Evolutionary conservation across 2,888 invertebrate species (phyloP), one percentile per base, ranked within the genome.

Genomic region (Acrobasis suavella): DNA sequence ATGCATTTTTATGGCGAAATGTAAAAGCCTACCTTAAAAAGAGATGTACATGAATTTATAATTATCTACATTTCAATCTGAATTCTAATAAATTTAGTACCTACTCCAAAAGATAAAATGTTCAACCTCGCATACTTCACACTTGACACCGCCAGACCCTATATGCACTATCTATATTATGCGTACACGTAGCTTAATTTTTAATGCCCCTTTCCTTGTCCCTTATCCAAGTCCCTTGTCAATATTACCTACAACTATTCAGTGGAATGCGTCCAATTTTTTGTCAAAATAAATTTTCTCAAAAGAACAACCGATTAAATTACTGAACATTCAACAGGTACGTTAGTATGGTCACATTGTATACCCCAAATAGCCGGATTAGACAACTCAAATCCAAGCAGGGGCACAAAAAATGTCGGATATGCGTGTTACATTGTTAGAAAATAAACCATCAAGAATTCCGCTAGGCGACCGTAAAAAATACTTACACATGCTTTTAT

Each of bases 401-500:
- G 63, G 54, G 63, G 70, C 69, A 69, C 66, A 69, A 72, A 70
- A 67, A 69, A 72, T 68, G 69, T 71, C 72, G 71, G 70, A 72
- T 71, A 72, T 71, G 68, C 6, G 22, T 49, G 22, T 50, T 16
- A 42, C 39, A 51, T 60, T 51, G 51, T 73, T 70, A 68, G 72
- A 68, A 69, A 67, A 70, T 62, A 69, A 67, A 65, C 64, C 58
- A 50, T 56, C 58, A 58, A 70, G 71, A 73, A 76, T 76, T 74
- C 77, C 72, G 70, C 69, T 75, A 76, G 69, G 68, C 67, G 64
- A 64, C 67, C 64, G 67, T 65, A 67, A 77, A 79, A 75, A 75
- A 73, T 73, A 71, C 63, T 56, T 82, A 83, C 90, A 90, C 82
- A 89, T 91, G 89, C 85, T 87, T 81, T 82, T 85, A 86, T 89